Evolutionary conservation across 2,113 vertebrate species (phyloP).

Genomic region (Macrotus californicus): DNA sequence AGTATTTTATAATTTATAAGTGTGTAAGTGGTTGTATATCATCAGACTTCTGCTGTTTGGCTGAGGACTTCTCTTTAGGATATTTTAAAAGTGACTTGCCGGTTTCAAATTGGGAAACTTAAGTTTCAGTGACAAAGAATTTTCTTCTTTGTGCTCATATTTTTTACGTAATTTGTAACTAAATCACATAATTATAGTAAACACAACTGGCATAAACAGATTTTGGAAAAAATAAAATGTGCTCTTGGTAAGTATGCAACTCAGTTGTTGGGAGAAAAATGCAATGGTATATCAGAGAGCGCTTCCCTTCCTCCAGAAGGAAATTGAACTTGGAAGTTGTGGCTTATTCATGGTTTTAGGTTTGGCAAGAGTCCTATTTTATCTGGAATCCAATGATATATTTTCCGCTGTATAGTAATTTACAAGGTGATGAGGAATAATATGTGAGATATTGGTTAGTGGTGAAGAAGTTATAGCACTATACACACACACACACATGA

Average conservation of each 20-base stretch:
- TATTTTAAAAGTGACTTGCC: not conserved
- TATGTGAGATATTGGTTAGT: not conserved
- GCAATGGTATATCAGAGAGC: not conserved
- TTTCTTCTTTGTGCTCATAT: conserved; percentile 18
- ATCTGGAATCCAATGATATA: not conserved
- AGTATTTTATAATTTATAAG: not conserved
- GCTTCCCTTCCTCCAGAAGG: not conserved
- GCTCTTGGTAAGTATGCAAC: not conserved
- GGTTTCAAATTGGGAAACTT: not conserved
- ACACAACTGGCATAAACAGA: not conserved
- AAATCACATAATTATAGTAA: conserved; percentile 23
- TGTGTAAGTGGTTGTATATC: not conserved
- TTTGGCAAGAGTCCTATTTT: not conserved
- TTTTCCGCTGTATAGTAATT: not conserved
- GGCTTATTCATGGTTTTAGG: not conserved
- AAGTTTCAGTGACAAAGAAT: conserved; percentile 7
- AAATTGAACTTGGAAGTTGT: not conserved
- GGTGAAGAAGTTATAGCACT: not conserved
- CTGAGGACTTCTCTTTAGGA: not conserved
- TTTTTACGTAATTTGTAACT: conserved; percentile 16
- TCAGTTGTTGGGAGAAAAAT: not conserved
- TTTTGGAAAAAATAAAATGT: conserved; percentile 8
- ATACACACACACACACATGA: not conserved
- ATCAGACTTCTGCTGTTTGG: not conserved
- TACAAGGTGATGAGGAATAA: not conserved